Conservation (phyloP, 2,113 vertebrate species). For the Plotosus lineatus region DNA sequence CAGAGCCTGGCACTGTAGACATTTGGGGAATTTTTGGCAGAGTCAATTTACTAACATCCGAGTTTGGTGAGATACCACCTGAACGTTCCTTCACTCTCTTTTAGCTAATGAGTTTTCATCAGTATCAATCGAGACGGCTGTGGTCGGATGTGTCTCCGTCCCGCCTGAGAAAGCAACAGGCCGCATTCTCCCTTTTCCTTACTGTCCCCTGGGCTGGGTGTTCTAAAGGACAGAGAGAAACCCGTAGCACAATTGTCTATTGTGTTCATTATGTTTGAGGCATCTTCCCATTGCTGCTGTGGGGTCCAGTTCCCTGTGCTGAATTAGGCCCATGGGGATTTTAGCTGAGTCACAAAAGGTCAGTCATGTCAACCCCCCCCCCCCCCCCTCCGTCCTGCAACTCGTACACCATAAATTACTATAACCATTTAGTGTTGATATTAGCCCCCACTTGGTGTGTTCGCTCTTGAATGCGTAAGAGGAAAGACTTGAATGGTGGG, state of each 20-base stretch:
- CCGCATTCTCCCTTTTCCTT: conserved; percentile 59
- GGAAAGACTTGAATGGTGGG: conserved; percentile 29
- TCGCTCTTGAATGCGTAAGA: conserved; percentile 34
- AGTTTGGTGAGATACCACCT: too few relatives aligned
- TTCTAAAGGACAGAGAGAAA: conserved; percentile 69
- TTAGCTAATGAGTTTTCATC: conserved; percentile 10
- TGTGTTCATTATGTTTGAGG: conserved; percentile 75
- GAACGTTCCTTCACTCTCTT: background rate
- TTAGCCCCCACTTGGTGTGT: conserved; percentile 51
- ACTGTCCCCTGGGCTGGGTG: conserved; percentile 71
- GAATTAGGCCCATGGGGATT: conserved; percentile 78
- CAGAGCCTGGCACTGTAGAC: too few relatives aligned
- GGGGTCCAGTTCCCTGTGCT: conserved; percentile 71
- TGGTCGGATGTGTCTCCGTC: too few relatives aligned
- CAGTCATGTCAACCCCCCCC: conserved; percentile 63
- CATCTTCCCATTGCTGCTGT: conserved; percentile 77
- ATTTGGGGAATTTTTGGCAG: too few relatives aligned
- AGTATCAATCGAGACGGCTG: conserved; percentile 60
- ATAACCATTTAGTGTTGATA: conserved; percentile 59
- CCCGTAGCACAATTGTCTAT: conserved; percentile 72
- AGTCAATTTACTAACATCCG: too few relatives aligned
- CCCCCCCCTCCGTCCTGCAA: conserved; percentile 48
- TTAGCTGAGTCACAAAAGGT: conserved; percentile 74
- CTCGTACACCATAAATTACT: conserved; percentile 70
- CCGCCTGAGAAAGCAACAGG: conserved; percentile 69